phyloP scores from a whole-genome alignment of 2,888 invertebrate species.

The Anorthoa munda region DNA sequence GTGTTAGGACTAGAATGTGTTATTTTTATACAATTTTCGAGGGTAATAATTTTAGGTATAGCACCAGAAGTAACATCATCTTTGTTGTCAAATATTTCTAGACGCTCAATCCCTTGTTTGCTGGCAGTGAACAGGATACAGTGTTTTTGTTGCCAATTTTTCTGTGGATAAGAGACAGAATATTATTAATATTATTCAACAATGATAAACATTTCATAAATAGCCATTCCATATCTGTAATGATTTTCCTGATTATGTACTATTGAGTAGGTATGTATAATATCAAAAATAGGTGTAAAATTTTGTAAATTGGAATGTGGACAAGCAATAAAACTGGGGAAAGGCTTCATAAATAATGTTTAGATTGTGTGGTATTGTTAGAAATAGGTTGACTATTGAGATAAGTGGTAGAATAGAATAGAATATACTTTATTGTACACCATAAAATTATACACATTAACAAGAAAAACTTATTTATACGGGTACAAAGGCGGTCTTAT shows the following conservation, averaged over 20 bases:
- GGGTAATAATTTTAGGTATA: constrained; percentile 94
- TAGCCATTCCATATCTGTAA: neutral
- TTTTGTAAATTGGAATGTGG: neutral
- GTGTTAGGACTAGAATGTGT: constrained; percentile 92
- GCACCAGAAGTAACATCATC: constrained; percentile 92
- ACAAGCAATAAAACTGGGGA: neutral
- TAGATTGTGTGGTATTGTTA: neutral
- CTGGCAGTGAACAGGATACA: constrained; percentile 95
- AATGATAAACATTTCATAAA: constrained; percentile 4
- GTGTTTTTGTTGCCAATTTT: constrained; percentile 95
- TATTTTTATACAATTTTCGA: constrained; percentile 97
- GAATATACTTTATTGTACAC: too few relatives aligned
- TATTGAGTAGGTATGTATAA: neutral
- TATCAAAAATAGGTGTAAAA: neutral
- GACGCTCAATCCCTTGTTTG: constrained; percentile 95
- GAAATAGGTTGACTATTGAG: neutral
- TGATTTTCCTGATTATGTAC: constrained; percentile 28
- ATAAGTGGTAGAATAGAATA: too few relatives aligned
- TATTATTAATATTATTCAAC: constrained; percentile 2
- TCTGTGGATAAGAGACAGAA: constrained; percentile 89
- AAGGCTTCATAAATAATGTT: neutral
- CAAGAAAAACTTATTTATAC: too few relatives aligned
- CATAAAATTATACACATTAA: too few relatives aligned
- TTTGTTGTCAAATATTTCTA: constrained; percentile 96
- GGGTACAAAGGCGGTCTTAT: too few relatives aligned